phyloP scores from a whole-genome alignment of 2,797 vertebrate species.

The Mergus octosetaceus region DNA sequence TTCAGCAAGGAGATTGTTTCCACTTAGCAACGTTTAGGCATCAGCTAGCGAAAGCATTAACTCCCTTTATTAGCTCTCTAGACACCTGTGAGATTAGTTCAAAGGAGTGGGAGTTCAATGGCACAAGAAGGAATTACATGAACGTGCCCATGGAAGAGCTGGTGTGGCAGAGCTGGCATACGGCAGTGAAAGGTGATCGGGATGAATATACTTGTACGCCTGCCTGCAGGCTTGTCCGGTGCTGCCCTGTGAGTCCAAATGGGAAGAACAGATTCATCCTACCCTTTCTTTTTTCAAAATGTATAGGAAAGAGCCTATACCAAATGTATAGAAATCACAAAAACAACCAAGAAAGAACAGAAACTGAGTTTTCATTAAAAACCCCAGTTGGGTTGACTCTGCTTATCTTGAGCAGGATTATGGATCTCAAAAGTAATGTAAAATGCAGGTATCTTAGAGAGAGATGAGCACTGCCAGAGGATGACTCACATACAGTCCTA shows the following conservation, averaged over 20 bases:
- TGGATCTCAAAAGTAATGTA: neutral
- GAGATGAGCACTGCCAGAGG: neutral
- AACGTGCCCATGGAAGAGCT: neutral
- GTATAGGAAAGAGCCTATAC: neutral
- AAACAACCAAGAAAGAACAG: neutral
- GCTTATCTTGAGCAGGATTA: neutral
- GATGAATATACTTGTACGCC: too few relatives aligned
- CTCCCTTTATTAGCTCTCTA: neutral
- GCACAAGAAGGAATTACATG: neutral
- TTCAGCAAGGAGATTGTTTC: neutral
- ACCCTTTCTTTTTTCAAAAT: neutral
- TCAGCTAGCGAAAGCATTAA: neutral
- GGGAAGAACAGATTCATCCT: neutral
- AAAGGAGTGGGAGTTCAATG: neutral
- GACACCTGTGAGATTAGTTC: neutral
- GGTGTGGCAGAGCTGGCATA: neutral
- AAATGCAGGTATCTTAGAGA: neutral
- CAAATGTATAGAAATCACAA: neutral
- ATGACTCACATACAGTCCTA: neutral
- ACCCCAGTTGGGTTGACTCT: neutral
- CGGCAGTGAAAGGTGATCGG: neutral
- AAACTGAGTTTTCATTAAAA: neutral
- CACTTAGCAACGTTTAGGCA: neutral
- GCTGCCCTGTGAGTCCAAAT: neutral
- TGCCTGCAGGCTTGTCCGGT: neutral